These are phyloP conservation scores for Mormyrops attenuatus DNA, from an alignment of 2,797 vertebrate species.

Conservation along the genomic window DNA sequence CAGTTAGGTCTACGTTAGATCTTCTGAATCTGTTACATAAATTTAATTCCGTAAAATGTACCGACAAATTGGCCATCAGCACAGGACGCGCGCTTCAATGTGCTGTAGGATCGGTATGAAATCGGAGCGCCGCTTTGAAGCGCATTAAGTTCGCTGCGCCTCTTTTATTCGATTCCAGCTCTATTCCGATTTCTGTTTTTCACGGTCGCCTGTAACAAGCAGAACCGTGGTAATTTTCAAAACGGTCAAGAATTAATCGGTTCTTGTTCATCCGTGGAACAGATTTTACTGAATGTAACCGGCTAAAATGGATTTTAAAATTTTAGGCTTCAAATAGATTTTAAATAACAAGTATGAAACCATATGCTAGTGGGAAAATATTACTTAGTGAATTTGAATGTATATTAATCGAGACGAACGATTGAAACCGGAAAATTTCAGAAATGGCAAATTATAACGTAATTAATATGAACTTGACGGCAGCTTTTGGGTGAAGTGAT, in stretches of 20 bases:
- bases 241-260: slow-evolving; percentile 23
- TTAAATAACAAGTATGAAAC: neutral
- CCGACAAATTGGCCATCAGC: slow-evolving; percentile 46
- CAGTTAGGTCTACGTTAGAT: neutral
- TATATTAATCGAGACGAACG: neutral
- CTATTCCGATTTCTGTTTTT: slow-evolving; percentile 51
- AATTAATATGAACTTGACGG: neutral
- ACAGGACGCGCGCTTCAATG: slow-evolving; percentile 35
- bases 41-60: slow-evolving; percentile 52
- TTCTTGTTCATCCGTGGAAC: slow-evolving; percentile 22
- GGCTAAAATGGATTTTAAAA: neutral
- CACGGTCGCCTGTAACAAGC: slow-evolving; percentile 56
- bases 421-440: neutral
- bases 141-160: slow-evolving; percentile 33
- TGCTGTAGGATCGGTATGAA: slow-evolving; percentile 64
- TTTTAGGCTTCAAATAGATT: neutral
- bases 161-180: slow-evolving; percentile 51
- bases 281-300: slow-evolving; percentile 28
- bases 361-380: neutral
- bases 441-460: neutral
- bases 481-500: neutral
- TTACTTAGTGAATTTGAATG: neutral
- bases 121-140: slow-evolving; percentile 43
- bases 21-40: neutral
- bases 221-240: slow-evolving; percentile 25